Conservation (phyloP, 2,797 vertebrate species). For the Propithecus deckenii region DNA sequence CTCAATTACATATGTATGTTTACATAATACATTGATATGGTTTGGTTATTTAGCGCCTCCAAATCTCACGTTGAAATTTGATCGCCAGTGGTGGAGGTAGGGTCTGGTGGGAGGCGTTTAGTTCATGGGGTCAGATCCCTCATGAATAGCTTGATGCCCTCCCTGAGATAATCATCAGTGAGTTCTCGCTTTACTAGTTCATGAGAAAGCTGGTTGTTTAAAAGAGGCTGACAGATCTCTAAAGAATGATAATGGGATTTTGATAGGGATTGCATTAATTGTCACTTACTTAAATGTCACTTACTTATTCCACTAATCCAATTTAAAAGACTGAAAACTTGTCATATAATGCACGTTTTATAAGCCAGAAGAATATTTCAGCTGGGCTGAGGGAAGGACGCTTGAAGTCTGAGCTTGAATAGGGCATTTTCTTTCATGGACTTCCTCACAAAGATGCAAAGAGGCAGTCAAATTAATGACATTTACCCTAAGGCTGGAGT, state of each 20-base stretch:
- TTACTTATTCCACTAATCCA: not conserved
- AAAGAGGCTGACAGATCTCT: not conserved
- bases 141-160: no score
- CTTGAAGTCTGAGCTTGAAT: not conserved
- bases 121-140: no score
- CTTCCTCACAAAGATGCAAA: not conserved
- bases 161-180: no score
- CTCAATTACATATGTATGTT: not conserved
- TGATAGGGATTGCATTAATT: not conserved
- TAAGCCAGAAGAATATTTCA: not conserved
- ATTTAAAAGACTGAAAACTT: not conserved
- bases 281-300: not conserved
- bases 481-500: not conserved
- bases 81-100: not conserved
- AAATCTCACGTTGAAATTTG: not conserved
- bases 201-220: no score
- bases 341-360: not conserved
- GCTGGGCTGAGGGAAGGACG: not conserved
- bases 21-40: not conserved
- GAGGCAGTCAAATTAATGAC: not conserved
- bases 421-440: not conserved
- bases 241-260: no score
- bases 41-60: not conserved
- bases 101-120: not conserved
- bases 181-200: no score